Evolutionary conservation across 2,113 vertebrate genomes (phyloP).

Genomic region (Corythaixoides concolor): DNA sequence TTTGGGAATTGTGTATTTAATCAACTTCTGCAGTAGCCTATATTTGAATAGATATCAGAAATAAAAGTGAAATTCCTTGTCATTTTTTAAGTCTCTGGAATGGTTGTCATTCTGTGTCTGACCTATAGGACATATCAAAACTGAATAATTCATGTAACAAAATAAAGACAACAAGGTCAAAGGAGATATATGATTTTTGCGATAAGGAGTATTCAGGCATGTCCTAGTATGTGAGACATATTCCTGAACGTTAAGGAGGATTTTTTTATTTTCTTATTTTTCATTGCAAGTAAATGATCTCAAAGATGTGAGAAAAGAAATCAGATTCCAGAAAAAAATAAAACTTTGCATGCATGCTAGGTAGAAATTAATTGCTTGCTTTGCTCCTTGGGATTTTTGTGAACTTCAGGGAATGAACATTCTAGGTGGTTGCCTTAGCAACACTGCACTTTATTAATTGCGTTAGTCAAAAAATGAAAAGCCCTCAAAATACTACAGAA

Average conservation of each 20-base stretch:
- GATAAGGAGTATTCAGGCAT: conserved; percentile 52
- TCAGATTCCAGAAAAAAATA: not conserved
- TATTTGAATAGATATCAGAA: conserved; percentile 5
- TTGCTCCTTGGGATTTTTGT: not conserved
- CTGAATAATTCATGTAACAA: conserved; percentile 72
- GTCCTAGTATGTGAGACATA: conserved; percentile 41
- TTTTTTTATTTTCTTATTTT: conserved; percentile 36
- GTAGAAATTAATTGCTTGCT: not conserved
- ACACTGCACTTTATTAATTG: conserved; percentile 17
- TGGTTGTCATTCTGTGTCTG: conserved; percentile 48
- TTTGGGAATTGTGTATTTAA: conserved; percentile 2
- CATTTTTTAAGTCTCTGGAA: conserved; percentile 44
- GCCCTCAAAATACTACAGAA: not conserved
- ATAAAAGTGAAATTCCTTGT: conserved; percentile 4
- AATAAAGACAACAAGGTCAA: conserved; percentile 71
- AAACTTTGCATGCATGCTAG: not conserved
- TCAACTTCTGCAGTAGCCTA: conserved; percentile 14
- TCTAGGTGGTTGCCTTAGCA: conserved; percentile 25
- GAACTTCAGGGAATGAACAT: not conserved
- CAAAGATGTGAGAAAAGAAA: conserved; percentile 37
- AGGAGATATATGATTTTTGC: conserved; percentile 61
- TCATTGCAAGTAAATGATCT: conserved; percentile 57
- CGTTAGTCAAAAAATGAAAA: not conserved
- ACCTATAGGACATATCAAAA: conserved; percentile 48
- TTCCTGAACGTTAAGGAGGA: conserved; percentile 63